phyloP scores from a whole-genome alignment of 1,140 invertebrate genomes.

The Heliconius himera region DNA sequence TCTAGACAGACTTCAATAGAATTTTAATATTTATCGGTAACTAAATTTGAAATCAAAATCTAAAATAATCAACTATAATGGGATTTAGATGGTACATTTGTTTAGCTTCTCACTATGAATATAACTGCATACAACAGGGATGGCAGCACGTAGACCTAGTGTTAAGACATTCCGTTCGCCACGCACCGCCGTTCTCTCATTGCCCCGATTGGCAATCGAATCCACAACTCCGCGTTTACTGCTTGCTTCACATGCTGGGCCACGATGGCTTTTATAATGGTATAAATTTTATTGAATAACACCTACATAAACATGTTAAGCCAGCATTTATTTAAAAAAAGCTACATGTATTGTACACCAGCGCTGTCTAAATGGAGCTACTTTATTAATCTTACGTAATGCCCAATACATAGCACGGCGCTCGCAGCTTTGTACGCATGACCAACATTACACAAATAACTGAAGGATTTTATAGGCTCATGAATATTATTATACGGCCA shows the following conservation, averaged over 20 bases:
- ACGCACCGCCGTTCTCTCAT: too few relatives aligned
- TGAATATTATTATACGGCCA: slow-evolving; percentile 13
- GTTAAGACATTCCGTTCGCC: too few relatives aligned
- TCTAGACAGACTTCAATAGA: not conserved
- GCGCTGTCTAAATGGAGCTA: not conserved
- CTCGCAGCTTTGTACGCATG: slow-evolving; percentile 15
- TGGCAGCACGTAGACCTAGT: too few relatives aligned
- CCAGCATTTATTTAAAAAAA: not conserved
- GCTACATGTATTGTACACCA: not conserved
- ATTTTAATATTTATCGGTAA: not conserved
- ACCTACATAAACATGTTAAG: not conserved
- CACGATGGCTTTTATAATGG: too few relatives aligned
- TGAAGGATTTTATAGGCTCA: slow-evolving; percentile 6
- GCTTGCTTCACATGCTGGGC: too few relatives aligned
- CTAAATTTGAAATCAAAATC: not conserved
- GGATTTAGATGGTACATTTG: not conserved
- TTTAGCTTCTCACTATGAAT: too few relatives aligned
- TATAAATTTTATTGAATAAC: too few relatives aligned
- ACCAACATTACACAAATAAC: slow-evolving; percentile 17
- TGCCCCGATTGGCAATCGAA: too few relatives aligned
- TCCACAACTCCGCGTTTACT: too few relatives aligned
- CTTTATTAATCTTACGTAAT: slow-evolving; percentile 18
- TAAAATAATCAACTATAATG: not conserved
- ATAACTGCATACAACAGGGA: too few relatives aligned
- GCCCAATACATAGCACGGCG: slow-evolving; percentile 3